Percentiles rank a stretch among this genome's conserved stretches.
These are phyloP conservation scores for Myotis pilosus DNA, from an alignment of 2,797 vertebrate genomes.

Conservation along the genomic window DNA sequence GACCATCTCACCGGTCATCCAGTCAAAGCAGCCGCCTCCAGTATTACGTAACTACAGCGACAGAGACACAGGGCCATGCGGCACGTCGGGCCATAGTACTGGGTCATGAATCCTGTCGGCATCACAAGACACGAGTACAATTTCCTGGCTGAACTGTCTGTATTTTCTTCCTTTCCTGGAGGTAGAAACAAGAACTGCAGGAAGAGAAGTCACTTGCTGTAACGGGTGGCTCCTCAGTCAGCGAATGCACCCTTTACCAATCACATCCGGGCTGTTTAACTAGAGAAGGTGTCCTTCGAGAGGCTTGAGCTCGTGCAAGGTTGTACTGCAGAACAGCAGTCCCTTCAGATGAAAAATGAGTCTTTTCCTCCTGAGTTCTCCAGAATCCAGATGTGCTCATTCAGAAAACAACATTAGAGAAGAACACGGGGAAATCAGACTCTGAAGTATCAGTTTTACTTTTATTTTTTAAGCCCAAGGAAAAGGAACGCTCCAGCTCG, in stretches of 20 bases:
- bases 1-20: background rate
- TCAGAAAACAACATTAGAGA: constrained; percentile 45
- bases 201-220: background rate
- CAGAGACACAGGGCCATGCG: background rate
- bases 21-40: background rate
- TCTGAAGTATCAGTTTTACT: background rate
- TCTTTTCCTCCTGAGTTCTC: constrained; percentile 49
- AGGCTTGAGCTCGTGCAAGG: background rate
- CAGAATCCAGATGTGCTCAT: constrained; percentile 32
- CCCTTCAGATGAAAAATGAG: background rate
- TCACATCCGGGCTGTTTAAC: background rate
- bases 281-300: background rate
- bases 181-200: background rate
- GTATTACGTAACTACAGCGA: too few species aligned
- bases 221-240: background rate
- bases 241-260: background rate
- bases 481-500: background rate
- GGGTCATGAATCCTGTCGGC: background rate
- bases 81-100: background rate
- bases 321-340: background rate
- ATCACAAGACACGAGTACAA: background rate
- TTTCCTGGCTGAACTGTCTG: background rate
- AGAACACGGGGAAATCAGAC: background rate
- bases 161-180: background rate
- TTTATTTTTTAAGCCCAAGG: background rate